These are phyloP conservation scores for Emydura subglobosa DNA, from an alignment of 2,113 vertebrate genomes.

Conservation along the genomic window DNA sequence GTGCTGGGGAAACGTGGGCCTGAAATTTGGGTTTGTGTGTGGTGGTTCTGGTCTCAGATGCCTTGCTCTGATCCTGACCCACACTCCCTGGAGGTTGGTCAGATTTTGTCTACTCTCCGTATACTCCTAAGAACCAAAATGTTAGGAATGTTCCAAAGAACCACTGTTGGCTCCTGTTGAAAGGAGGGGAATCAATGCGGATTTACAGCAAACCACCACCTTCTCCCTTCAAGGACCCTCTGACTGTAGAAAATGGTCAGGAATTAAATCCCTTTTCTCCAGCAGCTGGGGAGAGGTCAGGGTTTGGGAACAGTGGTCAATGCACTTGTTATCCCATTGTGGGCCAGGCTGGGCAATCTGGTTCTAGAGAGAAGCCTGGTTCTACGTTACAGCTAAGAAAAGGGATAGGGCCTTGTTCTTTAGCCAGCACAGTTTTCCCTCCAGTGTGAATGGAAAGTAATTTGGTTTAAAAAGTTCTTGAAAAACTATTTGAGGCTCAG, in stretches of 20 bases:
- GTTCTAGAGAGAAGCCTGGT: neutral
- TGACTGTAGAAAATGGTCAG: rapidly evolving
- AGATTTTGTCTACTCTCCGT: conserved; percentile 10
- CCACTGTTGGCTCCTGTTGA: neutral
- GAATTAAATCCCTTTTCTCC: conserved; percentile 15
- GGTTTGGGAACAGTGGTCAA: conserved; percentile 27
- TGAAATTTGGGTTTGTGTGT: conserved; percentile 53
- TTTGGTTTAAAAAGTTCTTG: neutral
- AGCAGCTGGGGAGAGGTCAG: neutral
- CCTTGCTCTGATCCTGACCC: neutral
- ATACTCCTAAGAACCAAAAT: neutral
- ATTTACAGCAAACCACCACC: neutral
- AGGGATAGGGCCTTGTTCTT: conserved; percentile 11
- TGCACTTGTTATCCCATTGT: neutral
- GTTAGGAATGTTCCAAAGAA: neutral
- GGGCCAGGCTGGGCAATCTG: conserved; percentile 32
- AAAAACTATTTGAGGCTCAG: rapidly evolving
- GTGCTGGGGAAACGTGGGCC: conserved; percentile 25
- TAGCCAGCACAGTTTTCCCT: conserved; percentile 28
- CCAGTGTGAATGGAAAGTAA: neutral
- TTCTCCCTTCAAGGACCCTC: neutral
- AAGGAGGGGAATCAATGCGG: neutral
- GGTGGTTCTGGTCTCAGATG: neutral
- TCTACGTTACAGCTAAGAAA: neutral
- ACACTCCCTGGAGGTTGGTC: neutral